Percentiles rank a stretch among this genome's conserved stretches.
These are phyloP conservation scores for Sebastes hubbsi DNA, from an alignment of 2,797 vertebrate species.

Conservation along the genomic window DNA sequence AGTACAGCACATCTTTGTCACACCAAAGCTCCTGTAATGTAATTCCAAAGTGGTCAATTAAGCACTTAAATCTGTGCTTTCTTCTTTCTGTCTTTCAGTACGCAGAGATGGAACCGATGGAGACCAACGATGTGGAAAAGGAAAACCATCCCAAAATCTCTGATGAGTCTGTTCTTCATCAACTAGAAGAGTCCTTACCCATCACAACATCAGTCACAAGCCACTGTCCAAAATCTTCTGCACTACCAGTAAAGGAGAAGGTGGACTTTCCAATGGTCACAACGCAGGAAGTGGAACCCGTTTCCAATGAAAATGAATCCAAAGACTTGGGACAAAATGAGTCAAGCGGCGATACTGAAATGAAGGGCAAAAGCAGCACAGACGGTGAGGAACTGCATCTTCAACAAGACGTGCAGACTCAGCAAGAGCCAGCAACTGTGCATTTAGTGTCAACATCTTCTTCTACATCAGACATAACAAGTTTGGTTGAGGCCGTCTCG, in stretches of 20 bases:
- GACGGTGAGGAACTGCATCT: neutral
- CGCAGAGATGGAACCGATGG: constrained; percentile 61
- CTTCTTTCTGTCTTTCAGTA: constrained; percentile 76
- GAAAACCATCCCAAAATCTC: neutral
- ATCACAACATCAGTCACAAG: constrained; percentile 2
- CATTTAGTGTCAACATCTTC: neutral
- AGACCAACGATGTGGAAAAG: constrained; percentile 71
- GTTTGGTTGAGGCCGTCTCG: neutral
- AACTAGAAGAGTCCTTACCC: neutral
- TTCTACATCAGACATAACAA: neutral
- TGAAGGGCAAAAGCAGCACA: neutral
- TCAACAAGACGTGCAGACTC: constrained; percentile 7
- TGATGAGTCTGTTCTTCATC: neutral
- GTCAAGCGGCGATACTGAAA: neutral
- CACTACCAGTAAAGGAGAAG: neutral
- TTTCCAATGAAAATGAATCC: constrained; percentile 11
- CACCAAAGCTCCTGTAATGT: neutral
- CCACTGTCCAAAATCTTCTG: neutral
- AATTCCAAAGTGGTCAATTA: neutral
- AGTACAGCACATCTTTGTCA: neutral
- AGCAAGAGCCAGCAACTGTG: constrained; percentile 12
- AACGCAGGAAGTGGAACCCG: neutral
- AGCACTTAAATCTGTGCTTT: neutral
- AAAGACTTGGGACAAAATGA: constrained; percentile 1
- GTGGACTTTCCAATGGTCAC: neutral